These are phyloP conservation scores for Dasypolia templi DNA, from an alignment of 2,888 invertebrate species.

Conservation along the genomic window DNA sequence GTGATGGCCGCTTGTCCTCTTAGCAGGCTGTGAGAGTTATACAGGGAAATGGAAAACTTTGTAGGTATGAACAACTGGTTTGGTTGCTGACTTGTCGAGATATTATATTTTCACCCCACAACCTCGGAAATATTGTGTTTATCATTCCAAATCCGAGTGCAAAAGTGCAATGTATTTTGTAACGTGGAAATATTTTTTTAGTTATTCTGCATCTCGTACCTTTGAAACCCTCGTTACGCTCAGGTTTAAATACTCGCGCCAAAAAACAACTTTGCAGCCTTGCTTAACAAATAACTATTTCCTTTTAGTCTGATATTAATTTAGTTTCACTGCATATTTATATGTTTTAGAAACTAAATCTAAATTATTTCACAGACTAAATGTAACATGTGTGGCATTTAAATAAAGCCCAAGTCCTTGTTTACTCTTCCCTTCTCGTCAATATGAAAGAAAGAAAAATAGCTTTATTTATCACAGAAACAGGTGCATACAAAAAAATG, in stretches of 20 bases:
- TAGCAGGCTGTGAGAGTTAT: constrained; percentile 2
- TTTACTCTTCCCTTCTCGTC: neutral
- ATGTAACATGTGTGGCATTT: neutral
- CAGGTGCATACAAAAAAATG: too few relatives aligned
- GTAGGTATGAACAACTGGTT: constrained; percentile 24
- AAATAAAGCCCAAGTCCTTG: neutral
- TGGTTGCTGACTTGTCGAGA: neutral
- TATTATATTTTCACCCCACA: constrained; percentile 14
- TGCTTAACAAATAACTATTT: too few relatives aligned
- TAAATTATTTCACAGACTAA: neutral
- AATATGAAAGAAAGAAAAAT: too few relatives aligned
- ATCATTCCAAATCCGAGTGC: too few relatives aligned
- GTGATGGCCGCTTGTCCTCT: constrained; percentile 25
- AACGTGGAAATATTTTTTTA: too few relatives aligned
- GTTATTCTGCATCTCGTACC: too few relatives aligned
- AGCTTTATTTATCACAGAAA: too few relatives aligned
- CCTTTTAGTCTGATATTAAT: neutral
- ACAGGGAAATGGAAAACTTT: constrained; percentile 31
- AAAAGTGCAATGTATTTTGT: too few relatives aligned
- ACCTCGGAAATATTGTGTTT: too few relatives aligned
- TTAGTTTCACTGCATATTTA: neutral
- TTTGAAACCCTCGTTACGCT: too few relatives aligned
- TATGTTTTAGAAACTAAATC: neutral
- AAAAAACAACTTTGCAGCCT: too few relatives aligned
- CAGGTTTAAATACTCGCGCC: too few relatives aligned